These are phyloP conservation scores for Dendrolimus kikuchii DNA, from an alignment of 1,140 invertebrate genomes.

Conservation along the genomic window DNA sequence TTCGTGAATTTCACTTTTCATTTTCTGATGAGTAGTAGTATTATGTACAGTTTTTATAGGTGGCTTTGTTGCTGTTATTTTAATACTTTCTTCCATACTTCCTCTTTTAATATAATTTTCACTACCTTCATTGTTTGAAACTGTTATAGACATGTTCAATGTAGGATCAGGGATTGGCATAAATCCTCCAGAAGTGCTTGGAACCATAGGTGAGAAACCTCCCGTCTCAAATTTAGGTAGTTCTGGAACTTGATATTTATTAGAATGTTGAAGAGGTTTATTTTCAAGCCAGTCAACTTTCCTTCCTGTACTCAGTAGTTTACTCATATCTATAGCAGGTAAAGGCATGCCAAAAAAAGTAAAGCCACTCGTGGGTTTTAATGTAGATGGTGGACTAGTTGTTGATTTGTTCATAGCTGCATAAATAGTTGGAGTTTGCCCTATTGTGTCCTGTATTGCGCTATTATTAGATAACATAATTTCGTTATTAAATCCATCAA, in stretches of 20 bases:
- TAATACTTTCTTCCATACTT: conserved; percentile 25
- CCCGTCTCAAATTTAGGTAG: conserved; percentile 79
- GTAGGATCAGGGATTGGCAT: conserved; percentile 77
- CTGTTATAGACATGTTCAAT: conserved; percentile 26
- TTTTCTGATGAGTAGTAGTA: conserved; percentile 49
- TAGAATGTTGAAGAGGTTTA: conserved; percentile 25
- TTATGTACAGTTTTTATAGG: conserved; percentile 28
- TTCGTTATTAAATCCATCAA: conserved; percentile 50
- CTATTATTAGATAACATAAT: conserved; percentile 35
- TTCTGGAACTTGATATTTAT: conserved; percentile 68
- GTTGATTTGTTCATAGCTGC: conserved; percentile 74
- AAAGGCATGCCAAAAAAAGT: conserved; percentile 89
- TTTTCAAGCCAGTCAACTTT: conserved; percentile 61
- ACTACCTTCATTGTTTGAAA: conserved; percentile 9
- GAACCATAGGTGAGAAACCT: conserved; percentile 81
- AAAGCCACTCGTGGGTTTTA: conserved; percentile 72
- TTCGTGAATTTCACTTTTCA: conserved; percentile 60
- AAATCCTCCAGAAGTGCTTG: conserved; percentile 79
- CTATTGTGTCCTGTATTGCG: conserved; percentile 59
- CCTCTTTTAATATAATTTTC: conserved; percentile 25
- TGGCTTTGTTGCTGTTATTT: conserved; percentile 25
- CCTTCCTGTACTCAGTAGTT: conserved; percentile 73
- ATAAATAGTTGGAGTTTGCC: conserved; percentile 77
- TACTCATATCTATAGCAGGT: conserved; percentile 80
- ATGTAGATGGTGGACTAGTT: conserved; percentile 42